These are phyloP conservation scores for Himalopsyche japonica DNA, from an alignment of 2,888 invertebrate species.

Conservation along the genomic window DNA sequence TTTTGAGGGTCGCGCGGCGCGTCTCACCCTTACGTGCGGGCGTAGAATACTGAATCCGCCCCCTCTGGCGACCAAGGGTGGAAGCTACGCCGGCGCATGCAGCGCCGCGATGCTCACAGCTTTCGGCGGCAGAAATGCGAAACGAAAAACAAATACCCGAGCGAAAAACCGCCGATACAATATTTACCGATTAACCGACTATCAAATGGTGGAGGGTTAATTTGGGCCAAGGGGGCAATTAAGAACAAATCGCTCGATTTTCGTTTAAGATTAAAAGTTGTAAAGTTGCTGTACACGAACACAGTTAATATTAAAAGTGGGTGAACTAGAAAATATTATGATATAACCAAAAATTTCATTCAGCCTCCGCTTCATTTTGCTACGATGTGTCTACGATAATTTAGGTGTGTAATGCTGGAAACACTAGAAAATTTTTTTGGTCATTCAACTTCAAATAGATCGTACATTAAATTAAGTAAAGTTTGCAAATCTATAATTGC, in stretches of 20 bases:
- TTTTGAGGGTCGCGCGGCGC: neutral
- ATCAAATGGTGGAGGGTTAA: neutral
- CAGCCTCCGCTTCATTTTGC: no score
- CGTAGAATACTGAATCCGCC: neutral
- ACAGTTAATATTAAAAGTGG: no score
- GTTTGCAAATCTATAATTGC: no score
- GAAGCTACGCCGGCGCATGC: neutral
- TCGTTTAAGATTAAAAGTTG: neutral
- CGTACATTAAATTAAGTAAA: no score
- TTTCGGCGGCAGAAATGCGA: neutral
- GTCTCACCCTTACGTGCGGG: neutral
- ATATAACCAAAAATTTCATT: no score
- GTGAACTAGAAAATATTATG: no score
- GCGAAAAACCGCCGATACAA: neutral
- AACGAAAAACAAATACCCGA: neutral
- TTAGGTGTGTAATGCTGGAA: no score
- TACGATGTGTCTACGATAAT: no score
- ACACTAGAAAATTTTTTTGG: no score
- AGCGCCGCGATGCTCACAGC: neutral
- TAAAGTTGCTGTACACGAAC: neutral
- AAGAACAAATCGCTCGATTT: neutral
- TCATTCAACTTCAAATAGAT: no score
- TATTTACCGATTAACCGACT: neutral
- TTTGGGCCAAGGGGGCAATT: neutral
- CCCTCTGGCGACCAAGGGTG: neutral